Evolutionary conservation across 92 coral and sea anemone genomes (phyloP), one percentile per base, ranked within the genome.

Genomic region (Umimayanthus chanpuru): DNA sequence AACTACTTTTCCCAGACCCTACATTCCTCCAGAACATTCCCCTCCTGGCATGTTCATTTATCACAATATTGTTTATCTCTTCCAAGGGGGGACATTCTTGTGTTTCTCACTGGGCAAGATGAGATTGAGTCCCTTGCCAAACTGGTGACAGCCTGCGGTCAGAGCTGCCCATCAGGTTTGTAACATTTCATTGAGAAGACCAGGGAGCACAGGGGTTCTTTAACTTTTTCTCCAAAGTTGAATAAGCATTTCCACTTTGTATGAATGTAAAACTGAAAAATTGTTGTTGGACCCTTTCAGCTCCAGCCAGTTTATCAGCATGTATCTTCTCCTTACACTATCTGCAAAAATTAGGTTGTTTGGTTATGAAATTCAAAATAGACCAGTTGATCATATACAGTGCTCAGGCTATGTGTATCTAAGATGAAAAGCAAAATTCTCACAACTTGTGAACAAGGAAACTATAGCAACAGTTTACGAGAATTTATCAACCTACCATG

Each of bases 101-200:
- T 97, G 82, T 97, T 97, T 81, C 90, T 97, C 61, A 97, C 99
- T 87, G 99, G 99, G 14, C 99, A 97, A 85, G 99, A 97, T 90
- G 99, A 95, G 87, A 97, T 97, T 70, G 99, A 97, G 85, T 94
- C 96, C 20, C 79, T 97, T 28, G 92, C 98, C 11, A 97, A 94
- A 70, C 90, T 97, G 25, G 85, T 97, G 36, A 93, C 92, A 76
- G 99, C 96, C 77, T 97, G 99, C 92, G 92, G 92, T 30, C 91
- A 92, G 28, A 96, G 94, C 41, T 94, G 98, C 80, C 92, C 92
- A 9, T 61, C 94, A 93, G 98, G 98, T 96, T 55, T 43, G 90
- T 82, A 30, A 3, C 4, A 4, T 15, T 15, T 56, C 28, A 64
- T 9, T 7, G 64, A 9, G 4, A 41, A 3, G 29, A 28, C 29